Evolutionary conservation across 2,888 invertebrate genomes (phyloP).

Genomic region (Amphipyra berbera): DNA sequence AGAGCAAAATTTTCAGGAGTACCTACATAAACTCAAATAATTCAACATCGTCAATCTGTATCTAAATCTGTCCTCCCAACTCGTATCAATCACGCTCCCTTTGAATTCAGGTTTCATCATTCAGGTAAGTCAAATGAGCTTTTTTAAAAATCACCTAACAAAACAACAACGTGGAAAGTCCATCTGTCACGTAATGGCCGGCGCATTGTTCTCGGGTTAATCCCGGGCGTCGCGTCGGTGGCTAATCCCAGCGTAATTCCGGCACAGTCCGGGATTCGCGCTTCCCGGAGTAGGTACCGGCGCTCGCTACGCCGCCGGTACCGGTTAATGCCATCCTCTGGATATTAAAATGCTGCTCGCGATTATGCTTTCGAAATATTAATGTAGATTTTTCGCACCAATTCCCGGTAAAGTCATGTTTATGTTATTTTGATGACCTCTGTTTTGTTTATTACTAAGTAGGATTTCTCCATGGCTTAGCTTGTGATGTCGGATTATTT

Average conservation of each 20-base stretch:
- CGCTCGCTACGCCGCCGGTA: slow-evolving; percentile 47
- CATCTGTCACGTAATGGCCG: slow-evolving; percentile 67
- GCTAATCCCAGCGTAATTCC: slow-evolving; percentile 74
- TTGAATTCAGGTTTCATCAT: slow-evolving; percentile 49
- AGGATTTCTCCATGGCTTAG: slow-evolving; percentile 6
- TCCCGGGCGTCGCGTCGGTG: slow-evolving; percentile 64
- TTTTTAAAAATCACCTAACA: slow-evolving; percentile 46
- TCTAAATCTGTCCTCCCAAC: slow-evolving; percentile 11
- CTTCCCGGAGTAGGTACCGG: slow-evolving; percentile 36
- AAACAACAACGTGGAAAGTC: slow-evolving; percentile 59
- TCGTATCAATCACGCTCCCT: slow-evolving; percentile 42
- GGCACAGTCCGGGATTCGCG: slow-evolving; percentile 59
- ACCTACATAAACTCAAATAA: slow-evolving; percentile 2
- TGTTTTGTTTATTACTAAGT: slow-evolving; percentile 38
- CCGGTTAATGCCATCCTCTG: slow-evolving; percentile 57
- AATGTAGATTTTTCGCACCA: slow-evolving; percentile 52
- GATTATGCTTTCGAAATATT: slow-evolving; percentile 60
- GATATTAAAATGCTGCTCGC: slow-evolving; percentile 62
- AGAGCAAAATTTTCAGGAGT: too few species aligned
- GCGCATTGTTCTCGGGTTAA: slow-evolving; percentile 73
- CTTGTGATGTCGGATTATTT: too few species aligned
- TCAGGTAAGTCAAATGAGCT: slow-evolving; percentile 50
- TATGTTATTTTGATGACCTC: slow-evolving; percentile 43
- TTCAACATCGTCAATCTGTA: slow-evolving; percentile 8
- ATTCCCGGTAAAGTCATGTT: slow-evolving; percentile 47